A percentile compares a stretch with the other conserved stretches of the same genome.
phyloP scores from a whole-genome alignment of 2,888 invertebrate genomes.

The Nephrotoma guestfalica region DNA sequence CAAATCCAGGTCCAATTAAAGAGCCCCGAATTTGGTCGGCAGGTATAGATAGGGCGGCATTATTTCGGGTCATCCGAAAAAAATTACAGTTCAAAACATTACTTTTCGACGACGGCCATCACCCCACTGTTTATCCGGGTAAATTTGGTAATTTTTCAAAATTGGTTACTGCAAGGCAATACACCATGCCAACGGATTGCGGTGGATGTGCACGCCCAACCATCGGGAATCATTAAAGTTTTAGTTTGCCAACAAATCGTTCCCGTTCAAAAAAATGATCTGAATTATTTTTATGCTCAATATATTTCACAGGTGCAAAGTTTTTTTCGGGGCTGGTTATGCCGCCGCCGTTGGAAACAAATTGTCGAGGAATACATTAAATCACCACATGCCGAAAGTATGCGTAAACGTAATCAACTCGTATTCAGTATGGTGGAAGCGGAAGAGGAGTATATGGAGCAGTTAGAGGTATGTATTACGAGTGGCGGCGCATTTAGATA shows the following conservation, averaged over 20 bases:
- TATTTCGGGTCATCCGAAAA: too few relatives aligned
- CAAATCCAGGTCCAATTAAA: too few relatives aligned
- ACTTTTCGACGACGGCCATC: too few relatives aligned
- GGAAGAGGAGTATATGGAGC: constrained; percentile 85
- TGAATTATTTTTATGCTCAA: not conserved
- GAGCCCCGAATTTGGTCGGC: too few relatives aligned
- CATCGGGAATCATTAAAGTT: not conserved
- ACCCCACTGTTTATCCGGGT: too few relatives aligned
- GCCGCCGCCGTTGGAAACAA: constrained; percentile 83
- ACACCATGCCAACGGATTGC: too few relatives aligned
- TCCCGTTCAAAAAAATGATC: not conserved
- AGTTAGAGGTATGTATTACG: constrained; percentile 50
- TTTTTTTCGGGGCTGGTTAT: constrained; percentile 88
- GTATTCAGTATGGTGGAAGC: constrained; percentile 87
- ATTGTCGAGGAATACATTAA: constrained; percentile 90
- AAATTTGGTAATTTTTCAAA: too few relatives aligned
- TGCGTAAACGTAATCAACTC: constrained; percentile 79
- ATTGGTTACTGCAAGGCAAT: too few relatives aligned
- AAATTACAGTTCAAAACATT: too few relatives aligned
- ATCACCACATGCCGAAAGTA: constrained; percentile 85
- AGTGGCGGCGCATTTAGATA: not conserved
- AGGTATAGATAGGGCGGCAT: too few relatives aligned
- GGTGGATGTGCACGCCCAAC: too few relatives aligned
- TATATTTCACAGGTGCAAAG: constrained; percentile 40
- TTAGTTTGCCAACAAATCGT: not conserved